A percentile compares a stretch with the other conserved stretches of the same genome.
These are phyloP conservation scores for Pteronura brasiliensis DNA, from an alignment of 2,113 vertebrate species.

Conservation along the genomic window DNA sequence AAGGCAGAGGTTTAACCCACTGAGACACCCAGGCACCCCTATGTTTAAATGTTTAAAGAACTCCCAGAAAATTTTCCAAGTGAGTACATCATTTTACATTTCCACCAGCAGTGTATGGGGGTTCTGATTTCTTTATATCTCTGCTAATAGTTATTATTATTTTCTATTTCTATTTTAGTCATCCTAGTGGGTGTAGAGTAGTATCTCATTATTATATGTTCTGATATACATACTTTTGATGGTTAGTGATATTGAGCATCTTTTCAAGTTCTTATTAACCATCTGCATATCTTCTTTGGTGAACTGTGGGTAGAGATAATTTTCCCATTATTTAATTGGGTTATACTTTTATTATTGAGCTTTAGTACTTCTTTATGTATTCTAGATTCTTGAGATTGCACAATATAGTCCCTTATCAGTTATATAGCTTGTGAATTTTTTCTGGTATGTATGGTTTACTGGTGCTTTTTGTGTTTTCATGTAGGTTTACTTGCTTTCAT, in stretches of 20 bases:
- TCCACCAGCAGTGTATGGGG: background rate
- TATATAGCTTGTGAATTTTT: background rate
- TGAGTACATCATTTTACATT: background rate
- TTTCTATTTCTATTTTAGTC: background rate
- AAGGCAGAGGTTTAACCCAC: too few relatives aligned
- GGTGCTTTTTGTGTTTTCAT: background rate
- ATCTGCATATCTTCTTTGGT: background rate
- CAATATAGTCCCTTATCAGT: background rate
- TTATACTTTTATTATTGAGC: background rate
- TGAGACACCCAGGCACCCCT: too few relatives aligned
- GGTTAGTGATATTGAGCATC: background rate
- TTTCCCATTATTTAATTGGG: background rate
- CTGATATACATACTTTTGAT: background rate
- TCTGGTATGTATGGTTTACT: background rate
- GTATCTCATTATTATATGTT: background rate
- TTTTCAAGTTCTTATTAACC: background rate
- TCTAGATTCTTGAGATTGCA: background rate
- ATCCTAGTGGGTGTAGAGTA: background rate
- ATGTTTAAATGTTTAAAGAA: background rate
- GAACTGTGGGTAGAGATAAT: background rate
- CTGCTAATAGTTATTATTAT: background rate
- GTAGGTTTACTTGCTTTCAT: background rate
- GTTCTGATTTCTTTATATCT: background rate
- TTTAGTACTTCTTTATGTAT: background rate
- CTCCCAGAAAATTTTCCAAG: background rate